Base-by-base conservation (phyloP, 2,113 vertebrate genomes). In the Pungitius pungitius region DNA sequence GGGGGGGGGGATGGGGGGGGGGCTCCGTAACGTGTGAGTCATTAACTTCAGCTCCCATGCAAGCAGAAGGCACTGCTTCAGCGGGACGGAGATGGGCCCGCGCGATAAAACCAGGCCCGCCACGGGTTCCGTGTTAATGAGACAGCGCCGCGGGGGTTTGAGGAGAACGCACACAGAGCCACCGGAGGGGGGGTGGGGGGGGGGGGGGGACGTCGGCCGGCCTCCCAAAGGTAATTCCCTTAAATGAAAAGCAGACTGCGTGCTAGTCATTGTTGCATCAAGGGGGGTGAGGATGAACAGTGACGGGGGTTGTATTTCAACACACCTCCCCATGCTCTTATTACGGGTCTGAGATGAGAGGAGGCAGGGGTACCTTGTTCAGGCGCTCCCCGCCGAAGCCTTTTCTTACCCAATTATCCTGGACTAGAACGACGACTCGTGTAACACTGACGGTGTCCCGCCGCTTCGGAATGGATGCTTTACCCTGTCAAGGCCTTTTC, bases 211-310 rank as follows among this genome's bases (percentile, higher is more conserved):
- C 58, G 88, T 90, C 88, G 91, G 88, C 86, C 69, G 85, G 87
- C 87, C 85, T 86, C 88, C 85, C 83, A 62, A 86, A 84, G 88
- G 90, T 92, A 91, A 90, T 90, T 88, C 89, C 81, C 80, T 77
- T 87, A 92, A 94, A 94, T 93, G 88, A 91, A 92, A 93, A 93
- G 91, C 93, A 94, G 93, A 91, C 87, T 64, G 63, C 74, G 67
- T 70, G 75, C 82, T 70, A 90, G 89, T 84, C 87, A 83, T 85
- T 87, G 88, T 84, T 91, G 83, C 84, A 72, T 82, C 63, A 69
- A 87, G 85, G 84, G n/a, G 82, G 88, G 77, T 61, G 66, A 87
- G 81, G 80, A 89, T 86, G 87, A 88, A 89, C 84, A 79, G 90
- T 85, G 90, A 85, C 54, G 62, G 89, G n/a, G 85, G 80, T 93